These are phyloP conservation scores for Meiosimyza decipiens DNA, from an alignment of 2,888 invertebrate species.

Conservation along the genomic window DNA sequence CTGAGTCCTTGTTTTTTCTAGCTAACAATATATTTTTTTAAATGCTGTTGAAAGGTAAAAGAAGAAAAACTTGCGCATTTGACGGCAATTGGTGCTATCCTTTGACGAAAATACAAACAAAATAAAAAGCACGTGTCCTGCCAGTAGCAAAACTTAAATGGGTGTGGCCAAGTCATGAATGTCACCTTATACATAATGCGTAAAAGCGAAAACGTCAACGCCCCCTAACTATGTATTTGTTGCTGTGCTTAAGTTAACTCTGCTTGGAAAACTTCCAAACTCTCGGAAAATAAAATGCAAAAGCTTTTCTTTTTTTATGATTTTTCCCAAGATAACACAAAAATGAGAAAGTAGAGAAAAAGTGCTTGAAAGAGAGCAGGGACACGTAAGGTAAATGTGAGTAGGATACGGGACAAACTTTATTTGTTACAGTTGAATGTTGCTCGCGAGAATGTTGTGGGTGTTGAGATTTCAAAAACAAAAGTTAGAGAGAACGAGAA, in stretches of 20 bases:
- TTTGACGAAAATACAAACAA: slow-evolving; percentile 26
- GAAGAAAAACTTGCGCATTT: slow-evolving; percentile 23
- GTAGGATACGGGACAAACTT: background rate
- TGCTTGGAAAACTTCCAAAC: slow-evolving; percentile 37
- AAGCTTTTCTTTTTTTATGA: slow-evolving; percentile 35
- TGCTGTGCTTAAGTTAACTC: slow-evolving; percentile 32
- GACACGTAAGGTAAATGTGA: background rate
- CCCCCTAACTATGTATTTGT: slow-evolving; percentile 47
- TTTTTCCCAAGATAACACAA: slow-evolving; percentile 15
- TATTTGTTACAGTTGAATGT: no score
- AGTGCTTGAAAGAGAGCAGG: background rate
- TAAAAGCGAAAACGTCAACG: slow-evolving; percentile 46
- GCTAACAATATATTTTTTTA: no score
- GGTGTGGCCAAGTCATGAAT: slow-evolving; percentile 47
- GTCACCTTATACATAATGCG: slow-evolving; percentile 31
- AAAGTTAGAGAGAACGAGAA: slow-evolving; percentile 10
- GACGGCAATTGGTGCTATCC: background rate
- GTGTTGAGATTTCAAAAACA: background rate
- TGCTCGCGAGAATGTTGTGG: background rate
- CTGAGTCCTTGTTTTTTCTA: no score
- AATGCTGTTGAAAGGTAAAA: no score
- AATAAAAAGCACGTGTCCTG: slow-evolving; percentile 25
- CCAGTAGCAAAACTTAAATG: slow-evolving; percentile 19
- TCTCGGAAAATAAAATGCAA: slow-evolving; percentile 3
- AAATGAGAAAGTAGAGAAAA: background rate